Evolutionary conservation across 1,140 invertebrate genomes (phyloP).

Genomic region (Antheraea pernyi): DNA sequence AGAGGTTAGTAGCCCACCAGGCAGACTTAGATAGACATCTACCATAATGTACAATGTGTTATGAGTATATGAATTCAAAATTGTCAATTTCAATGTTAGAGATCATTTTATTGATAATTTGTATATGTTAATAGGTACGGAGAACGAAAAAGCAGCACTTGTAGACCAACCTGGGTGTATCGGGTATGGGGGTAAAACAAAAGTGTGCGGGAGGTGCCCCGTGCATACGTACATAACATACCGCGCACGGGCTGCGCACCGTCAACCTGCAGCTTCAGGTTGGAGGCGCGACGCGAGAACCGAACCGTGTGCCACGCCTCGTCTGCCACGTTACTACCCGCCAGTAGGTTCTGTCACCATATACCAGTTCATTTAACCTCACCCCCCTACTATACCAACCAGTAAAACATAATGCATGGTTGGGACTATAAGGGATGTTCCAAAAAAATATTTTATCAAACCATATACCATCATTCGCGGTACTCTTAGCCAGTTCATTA

Average conservation of each 20-base stretch:
- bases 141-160: constrained; percentile 60
- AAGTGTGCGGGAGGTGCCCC: constrained; percentile 79
- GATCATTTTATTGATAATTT: neutral
- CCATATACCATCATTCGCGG: no score
- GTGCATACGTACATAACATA: constrained; percentile 86
- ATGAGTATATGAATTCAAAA: neutral
- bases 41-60: no score
- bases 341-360: constrained; percentile 84
- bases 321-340: constrained; percentile 92
- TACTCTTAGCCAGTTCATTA: no score
- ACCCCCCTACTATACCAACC: no score
- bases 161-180: constrained; percentile 66
- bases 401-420: no score
- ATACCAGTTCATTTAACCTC: no score
- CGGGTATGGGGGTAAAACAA: constrained; percentile 58
- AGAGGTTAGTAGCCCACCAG: no score
- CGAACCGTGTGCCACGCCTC: constrained; percentile 96
- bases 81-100: neutral
- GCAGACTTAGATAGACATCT: no score
- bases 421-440: no score
- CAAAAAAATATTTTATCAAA: no score
- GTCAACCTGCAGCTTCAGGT: constrained; percentile 92
- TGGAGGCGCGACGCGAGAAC: constrained; percentile 90
- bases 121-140: neutral
- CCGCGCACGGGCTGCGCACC: constrained; percentile 89